These are phyloP conservation scores for Xiphorhynchus elegans DNA, from an alignment of 2,113 vertebrate species.

Conservation along the genomic window DNA sequence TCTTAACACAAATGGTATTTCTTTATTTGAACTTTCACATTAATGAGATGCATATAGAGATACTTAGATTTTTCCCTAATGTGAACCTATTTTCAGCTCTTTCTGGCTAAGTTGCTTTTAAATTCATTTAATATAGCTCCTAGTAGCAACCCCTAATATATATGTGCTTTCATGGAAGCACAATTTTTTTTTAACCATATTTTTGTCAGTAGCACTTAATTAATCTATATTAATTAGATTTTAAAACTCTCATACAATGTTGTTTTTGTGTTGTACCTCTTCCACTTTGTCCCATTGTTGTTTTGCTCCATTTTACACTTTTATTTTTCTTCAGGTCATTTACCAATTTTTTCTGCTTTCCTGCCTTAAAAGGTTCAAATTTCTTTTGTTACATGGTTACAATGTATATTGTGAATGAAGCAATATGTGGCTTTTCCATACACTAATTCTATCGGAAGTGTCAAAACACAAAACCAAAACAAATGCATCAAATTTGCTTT, in stretches of 20 bases:
- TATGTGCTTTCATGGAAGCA: background rate
- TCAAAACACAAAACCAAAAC: background rate
- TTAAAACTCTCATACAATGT: background rate
- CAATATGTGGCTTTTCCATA: rapidly evolving
- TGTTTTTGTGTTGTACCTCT: background rate
- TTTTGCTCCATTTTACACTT: background rate
- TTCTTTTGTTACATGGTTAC: background rate
- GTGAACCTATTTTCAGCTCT: background rate
- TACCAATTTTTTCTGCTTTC: background rate
- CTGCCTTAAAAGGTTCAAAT: background rate
- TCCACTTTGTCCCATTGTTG: background rate
- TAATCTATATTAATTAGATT: background rate
- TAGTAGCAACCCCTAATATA: background rate
- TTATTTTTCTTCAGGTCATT: background rate
- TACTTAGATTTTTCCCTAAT: background rate
- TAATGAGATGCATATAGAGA: background rate
- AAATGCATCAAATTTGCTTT: background rate
- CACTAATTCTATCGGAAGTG: background rate
- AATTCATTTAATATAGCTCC: background rate
- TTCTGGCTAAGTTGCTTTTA: background rate
- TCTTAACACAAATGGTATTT: background rate
- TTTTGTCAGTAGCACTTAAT: background rate
- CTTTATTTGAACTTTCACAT: background rate
- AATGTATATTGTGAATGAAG: background rate
- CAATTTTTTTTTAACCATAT: background rate